Evolutionary conservation across 2,113 vertebrate genomes (phyloP).

Genomic region (Holacanthus passer): DNA sequence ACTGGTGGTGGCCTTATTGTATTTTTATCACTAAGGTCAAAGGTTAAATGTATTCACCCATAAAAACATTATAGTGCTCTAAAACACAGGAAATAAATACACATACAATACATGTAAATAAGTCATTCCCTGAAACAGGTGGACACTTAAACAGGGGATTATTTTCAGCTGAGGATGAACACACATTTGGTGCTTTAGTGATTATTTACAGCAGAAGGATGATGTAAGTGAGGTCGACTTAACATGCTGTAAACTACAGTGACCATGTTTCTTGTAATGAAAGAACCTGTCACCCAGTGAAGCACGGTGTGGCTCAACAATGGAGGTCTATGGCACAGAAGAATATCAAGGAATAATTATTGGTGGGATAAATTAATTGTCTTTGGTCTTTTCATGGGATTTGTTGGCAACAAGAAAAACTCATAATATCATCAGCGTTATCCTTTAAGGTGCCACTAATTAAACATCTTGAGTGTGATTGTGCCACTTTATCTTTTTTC

Average conservation of each 20-base stretch:
- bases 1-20: neutral
- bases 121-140: neutral
- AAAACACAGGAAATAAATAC: neutral
- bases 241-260: neutral
- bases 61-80: neutral
- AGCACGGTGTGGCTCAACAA: neutral
- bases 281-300: neutral
- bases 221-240: too few species aligned
- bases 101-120: too few species aligned
- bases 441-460: slow-evolving; percentile 38
- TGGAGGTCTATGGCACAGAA: neutral
- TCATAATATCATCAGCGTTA: neutral
- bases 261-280: neutral
- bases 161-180: slow-evolving; percentile 1
- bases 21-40: neutral
- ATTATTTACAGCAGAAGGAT: neutral
- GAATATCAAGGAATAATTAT: neutral
- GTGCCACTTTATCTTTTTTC: slow-evolving; percentile 8
- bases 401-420: slow-evolving; percentile 5
- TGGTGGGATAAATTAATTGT: neutral
- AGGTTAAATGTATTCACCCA: neutral
- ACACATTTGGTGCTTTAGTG: neutral
- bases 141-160: neutral
- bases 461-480: slow-evolving; percentile 22
- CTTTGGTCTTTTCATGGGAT: neutral